Percentiles rank a stretch among this genome's conserved stretches.
These are phyloP conservation scores for Idris sp. DNA, from an alignment of 1,140 invertebrate genomes.

Conservation along the genomic window DNA sequence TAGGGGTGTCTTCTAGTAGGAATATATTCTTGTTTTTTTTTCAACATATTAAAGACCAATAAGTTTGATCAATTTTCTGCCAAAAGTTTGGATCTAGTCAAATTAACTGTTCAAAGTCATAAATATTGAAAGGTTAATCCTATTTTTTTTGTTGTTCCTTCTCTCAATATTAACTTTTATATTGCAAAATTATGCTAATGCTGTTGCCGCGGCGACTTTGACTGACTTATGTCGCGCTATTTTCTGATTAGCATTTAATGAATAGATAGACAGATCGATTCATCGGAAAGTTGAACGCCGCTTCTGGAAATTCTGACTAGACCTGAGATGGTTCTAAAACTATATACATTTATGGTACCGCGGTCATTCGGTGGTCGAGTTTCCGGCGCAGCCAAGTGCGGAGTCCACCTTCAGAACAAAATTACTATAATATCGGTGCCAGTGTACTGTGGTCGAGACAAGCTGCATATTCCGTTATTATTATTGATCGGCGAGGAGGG, in stretches of 20 bases:
- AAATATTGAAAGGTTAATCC: conserved; percentile 30
- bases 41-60: no score
- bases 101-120: no score
- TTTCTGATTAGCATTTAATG: conserved; percentile 59
- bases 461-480: conserved; percentile 74
- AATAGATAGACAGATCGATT: conserved; percentile 57
- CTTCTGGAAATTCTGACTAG: conserved; percentile 29
- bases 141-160: not conserved
- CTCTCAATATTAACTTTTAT: conserved; percentile 23
- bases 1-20: no score
- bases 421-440: conserved; percentile 76
- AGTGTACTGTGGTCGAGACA: conserved; percentile 64
- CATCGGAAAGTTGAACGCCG: conserved; percentile 26
- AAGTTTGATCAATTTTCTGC: no score
- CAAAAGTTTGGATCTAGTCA: no score
- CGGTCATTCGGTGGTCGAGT: conserved; percentile 57
- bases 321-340: no score
- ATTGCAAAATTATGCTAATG: conserved; percentile 53
- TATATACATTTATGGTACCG: conserved; percentile 55
- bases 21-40: no score
- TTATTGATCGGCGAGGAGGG: conserved; percentile 73
- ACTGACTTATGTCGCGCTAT: conserved; percentile 47
- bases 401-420: conserved; percentile 58
- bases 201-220: conserved; percentile 19
- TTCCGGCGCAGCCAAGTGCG: conserved; percentile 47